These are phyloP conservation scores for Sciurus carolinensis DNA, from an alignment of 2,797 vertebrate genomes.

Conservation along the genomic window DNA sequence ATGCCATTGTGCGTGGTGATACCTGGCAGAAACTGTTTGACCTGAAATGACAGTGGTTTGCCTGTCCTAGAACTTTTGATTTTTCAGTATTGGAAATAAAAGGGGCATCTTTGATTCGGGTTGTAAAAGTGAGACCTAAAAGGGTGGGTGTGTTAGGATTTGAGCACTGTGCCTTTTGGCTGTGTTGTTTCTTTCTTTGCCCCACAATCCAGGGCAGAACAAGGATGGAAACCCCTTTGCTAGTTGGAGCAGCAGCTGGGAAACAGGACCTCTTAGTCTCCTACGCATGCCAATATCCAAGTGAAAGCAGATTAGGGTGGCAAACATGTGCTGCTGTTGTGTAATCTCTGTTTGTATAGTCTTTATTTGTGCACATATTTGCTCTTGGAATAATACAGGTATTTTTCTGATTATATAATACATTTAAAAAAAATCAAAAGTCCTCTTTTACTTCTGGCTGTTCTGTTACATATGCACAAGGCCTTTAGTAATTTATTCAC, in stretches of 20 bases:
- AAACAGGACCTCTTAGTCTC: neutral
- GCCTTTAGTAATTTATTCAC: constrained; percentile 60
- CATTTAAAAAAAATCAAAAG: neutral
- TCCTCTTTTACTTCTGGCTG: constrained; percentile 22
- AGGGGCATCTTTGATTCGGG: neutral
- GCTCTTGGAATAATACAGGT: constrained; percentile 59
- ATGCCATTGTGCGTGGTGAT: neutral
- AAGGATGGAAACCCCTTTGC: neutral
- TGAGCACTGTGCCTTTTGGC: neutral
- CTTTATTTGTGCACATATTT: constrained; percentile 40
- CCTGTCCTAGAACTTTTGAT: neutral
- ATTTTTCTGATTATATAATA: constrained; percentile 39
- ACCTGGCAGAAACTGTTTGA: neutral
- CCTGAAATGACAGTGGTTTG: neutral
- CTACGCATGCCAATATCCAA: fast-evolving
- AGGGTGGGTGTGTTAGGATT: neutral
- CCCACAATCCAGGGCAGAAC: neutral
- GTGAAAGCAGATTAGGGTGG: neutral
- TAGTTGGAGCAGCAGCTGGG: neutral
- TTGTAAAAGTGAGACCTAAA: neutral
- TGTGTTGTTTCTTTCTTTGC: neutral
- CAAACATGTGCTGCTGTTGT: neutral
- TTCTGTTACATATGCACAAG: constrained; percentile 34
- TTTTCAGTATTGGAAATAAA: neutral
- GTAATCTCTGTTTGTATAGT: neutral